Percentiles rank a stretch among this genome's conserved stretches.
Evolutionary conservation across 2,113 vertebrate species (phyloP).

Genomic region (Macquaria ambigua): DNA sequence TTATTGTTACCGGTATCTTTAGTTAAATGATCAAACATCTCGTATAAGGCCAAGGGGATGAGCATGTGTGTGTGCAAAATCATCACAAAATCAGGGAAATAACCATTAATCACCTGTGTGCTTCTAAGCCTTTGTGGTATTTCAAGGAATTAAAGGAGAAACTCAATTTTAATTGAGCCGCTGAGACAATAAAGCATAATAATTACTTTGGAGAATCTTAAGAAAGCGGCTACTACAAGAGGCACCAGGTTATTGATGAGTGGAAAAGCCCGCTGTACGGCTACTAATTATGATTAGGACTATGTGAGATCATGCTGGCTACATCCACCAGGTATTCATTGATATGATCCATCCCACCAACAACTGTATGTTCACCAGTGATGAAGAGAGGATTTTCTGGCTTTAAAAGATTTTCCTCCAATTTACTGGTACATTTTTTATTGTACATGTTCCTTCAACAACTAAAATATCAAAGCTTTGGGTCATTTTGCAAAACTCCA

Average conservation of each 20-base stretch:
- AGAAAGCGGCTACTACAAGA: conserved; percentile 5
- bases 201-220: conserved; percentile 34
- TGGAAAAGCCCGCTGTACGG: background rate
- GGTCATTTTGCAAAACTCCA: background rate
- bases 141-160: conserved; percentile 31
- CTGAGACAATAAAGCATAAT: conserved; percentile 27
- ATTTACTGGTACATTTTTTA: background rate
- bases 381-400: conserved; percentile 2
- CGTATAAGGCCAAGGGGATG: background rate
- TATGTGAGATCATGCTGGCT: conserved; percentile 10
- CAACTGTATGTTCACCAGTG: background rate
- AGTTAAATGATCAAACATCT: conserved; percentile 1
- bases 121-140: conserved; percentile 29
- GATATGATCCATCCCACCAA: conserved; percentile 9
- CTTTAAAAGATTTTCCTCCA: conserved; percentile 1
- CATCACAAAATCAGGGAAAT: conserved; percentile 27
- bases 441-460: background rate
- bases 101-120: conserved; percentile 30
- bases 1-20: background rate
- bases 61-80: background rate
- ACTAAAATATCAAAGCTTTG: background rate
- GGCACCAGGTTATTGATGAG: background rate
- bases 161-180: conserved; percentile 12
- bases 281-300: conserved; percentile 12
- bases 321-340: conserved; percentile 11